A percentile compares a stretch with the other conserved stretches of the same genome.
These are phyloP conservation scores for Epizoanthus rinbou DNA, from an alignment of 92 coral and sea anemone species.

Conservation along the genomic window DNA sequence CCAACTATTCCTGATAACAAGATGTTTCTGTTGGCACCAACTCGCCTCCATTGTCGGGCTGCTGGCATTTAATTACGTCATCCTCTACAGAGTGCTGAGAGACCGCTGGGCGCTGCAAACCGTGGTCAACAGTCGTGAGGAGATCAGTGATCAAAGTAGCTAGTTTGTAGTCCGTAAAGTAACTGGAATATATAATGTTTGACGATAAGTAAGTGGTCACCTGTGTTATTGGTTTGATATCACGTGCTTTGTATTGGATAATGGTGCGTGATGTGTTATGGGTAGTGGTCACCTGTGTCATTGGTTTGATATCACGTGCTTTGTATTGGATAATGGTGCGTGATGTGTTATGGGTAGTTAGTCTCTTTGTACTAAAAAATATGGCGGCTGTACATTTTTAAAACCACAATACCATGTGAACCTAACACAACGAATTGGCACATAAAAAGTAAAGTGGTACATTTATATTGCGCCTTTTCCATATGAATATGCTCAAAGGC, in stretches of 20 bases:
- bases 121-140: constrained; percentile 66
- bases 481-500: no score
- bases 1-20: constrained; percentile 82
- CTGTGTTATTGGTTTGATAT: not conserved
- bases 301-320: not conserved
- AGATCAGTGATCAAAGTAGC: not conserved
- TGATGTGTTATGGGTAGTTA: not conserved
- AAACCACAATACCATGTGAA: no score
- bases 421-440: no score
- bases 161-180: not conserved
- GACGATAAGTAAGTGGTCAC: constrained; percentile 9
- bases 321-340: no score
- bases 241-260: no score
- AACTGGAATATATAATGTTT: not conserved
- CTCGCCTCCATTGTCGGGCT: constrained; percentile 86
- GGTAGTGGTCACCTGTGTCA: constrained; percentile 3
- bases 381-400: no score
- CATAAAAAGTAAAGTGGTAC: no score
- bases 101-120: constrained; percentile 99
- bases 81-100: constrained; percentile 85
- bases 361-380: no score
- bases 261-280: no score
- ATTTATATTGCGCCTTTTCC: no score
- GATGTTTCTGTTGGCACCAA: constrained; percentile 92
- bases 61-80: constrained; percentile 88